A percentile compares a stretch with the other conserved stretches of the same genome.
Evolutionary conservation across 2,113 vertebrate genomes (phyloP).

Genomic region (Thalassarche chlororhynchos): DNA sequence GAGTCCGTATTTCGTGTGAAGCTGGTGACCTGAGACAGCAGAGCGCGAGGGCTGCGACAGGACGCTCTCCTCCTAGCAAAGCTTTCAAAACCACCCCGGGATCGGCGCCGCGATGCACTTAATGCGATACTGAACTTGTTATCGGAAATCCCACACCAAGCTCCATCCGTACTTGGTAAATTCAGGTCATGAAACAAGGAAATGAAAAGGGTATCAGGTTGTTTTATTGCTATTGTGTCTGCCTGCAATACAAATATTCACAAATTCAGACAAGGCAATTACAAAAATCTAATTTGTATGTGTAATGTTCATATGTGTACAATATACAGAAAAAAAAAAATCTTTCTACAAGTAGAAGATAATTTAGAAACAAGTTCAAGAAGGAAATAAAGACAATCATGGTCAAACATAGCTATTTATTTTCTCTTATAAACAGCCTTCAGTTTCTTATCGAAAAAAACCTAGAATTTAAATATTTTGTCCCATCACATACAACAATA

Average conservation of each 20-base stretch:
- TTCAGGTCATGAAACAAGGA: neutral
- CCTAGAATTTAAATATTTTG: constrained; percentile 80
- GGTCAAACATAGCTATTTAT: constrained; percentile 86
- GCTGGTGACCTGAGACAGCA: neutral
- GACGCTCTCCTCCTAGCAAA: rapidly evolving
- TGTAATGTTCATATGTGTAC: neutral
- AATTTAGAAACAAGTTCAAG: neutral
- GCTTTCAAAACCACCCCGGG: neutral
- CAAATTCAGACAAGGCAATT: neutral
- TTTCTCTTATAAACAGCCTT: constrained; percentile 84
- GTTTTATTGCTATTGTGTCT: neutral
- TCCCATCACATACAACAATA: constrained; percentile 73
- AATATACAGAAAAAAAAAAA: too few relatives aligned
- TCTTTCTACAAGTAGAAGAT: neutral
- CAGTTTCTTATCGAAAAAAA: constrained; percentile 70
- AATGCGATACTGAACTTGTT: rapidly evolving
- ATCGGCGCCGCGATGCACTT: rapidly evolving
- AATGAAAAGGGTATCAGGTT: neutral
- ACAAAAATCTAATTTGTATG: neutral
- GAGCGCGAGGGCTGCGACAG: rapidly evolving
- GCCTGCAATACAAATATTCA: neutral
- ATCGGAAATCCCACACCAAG: rapidly evolving
- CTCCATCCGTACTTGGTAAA: neutral
- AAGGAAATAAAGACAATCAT: constrained; percentile 35
- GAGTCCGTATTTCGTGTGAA: rapidly evolving